Conservation (phyloP, 2,113 vertebrate species). For the Cacatua alba region DNA sequence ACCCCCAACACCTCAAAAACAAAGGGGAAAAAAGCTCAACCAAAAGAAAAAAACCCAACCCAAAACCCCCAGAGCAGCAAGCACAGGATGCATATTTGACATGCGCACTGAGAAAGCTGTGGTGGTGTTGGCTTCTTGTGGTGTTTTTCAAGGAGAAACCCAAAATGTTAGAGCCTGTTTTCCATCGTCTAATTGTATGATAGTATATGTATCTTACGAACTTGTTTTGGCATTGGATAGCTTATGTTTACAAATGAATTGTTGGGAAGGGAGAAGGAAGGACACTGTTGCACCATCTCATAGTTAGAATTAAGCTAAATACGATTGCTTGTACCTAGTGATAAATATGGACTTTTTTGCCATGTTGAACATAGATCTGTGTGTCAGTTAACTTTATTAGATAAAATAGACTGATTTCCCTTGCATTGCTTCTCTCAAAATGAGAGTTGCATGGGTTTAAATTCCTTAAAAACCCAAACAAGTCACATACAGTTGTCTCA, state of each 20-base stretch:
- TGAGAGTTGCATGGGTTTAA: background rate
- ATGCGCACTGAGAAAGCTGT: background rate
- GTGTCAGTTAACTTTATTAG: background rate
- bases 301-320: background rate
- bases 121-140: background rate
- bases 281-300: background rate
- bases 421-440: background rate
- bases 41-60: background rate
- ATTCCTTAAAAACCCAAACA: background rate
- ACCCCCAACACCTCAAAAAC: background rate
- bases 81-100: background rate
- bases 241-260: background rate
- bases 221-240: background rate
- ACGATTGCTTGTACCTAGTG: background rate
- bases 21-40: background rate
- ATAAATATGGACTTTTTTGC: background rate
- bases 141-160: background rate
- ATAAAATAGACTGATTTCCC: background rate
- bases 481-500: background rate
- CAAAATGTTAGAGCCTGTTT: background rate
- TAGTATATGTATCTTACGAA: background rate
- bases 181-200: background rate
- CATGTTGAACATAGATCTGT: background rate
- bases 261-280: background rate
- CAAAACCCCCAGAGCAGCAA: background rate